Conservation (phyloP, 2,888 invertebrate species). For the Branchipolynoe longqiensis region DNA sequence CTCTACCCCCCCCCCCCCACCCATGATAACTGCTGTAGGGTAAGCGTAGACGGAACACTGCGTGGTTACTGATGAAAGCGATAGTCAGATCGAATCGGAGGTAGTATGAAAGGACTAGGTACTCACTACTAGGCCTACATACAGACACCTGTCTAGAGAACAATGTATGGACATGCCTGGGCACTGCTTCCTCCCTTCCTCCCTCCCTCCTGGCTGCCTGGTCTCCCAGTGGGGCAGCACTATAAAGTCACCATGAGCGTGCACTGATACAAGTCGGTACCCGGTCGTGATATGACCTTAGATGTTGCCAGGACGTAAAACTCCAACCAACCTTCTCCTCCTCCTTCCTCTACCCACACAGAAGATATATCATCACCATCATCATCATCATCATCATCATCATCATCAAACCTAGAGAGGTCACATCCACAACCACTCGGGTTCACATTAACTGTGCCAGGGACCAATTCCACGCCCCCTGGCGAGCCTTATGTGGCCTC, state of each 20-base stretch:
- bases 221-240: neutral
- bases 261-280: too few relatives aligned
- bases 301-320: too few relatives aligned
- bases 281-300: too few relatives aligned
- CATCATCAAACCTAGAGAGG: neutral
- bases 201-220: neutral
- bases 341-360: too few relatives aligned
- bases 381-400: too few relatives aligned
- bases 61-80: neutral
- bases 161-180: neutral
- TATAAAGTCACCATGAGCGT: too few relatives aligned
- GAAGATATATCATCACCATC: too few relatives aligned
- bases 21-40: too few relatives aligned
- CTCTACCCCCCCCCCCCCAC: too few relatives aligned
- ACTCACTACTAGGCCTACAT: neutral
- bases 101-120: conserved; percentile 17
- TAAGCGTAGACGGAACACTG: conserved; percentile 15
- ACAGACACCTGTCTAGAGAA: neutral
- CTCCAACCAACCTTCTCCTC: too few relatives aligned
- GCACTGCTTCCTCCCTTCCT: neutral
- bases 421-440: conserved; percentile 14
- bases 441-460: neutral
- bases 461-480: neutral
- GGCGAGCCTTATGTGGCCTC: neutral
- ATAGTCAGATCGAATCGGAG: neutral